Base-by-base conservation (phyloP, 2,797 vertebrate species). In the Staurois parvus region DNA sequence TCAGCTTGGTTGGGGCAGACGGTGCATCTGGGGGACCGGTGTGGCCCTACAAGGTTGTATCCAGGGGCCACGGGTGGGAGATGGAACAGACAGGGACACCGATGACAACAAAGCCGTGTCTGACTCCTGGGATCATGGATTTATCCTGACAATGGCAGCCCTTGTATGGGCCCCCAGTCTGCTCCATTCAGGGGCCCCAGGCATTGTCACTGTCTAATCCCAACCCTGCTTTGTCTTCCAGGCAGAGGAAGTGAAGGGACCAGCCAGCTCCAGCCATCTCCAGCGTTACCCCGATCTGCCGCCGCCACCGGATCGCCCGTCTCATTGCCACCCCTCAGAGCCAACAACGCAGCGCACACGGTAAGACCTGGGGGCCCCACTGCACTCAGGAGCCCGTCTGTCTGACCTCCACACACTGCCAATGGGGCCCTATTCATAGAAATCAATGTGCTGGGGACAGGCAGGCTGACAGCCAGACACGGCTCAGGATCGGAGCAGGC, bases 261-360 rank as follows among this genome's bases (percentile, higher is more conserved):
- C 74, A 93, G 93, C 88, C 95, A 93, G 92, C 90, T 92, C 86
- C 95, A 96, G 91, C 89, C 93, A 89, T 96, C 95, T 88, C 95
- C 95, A 26, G 92, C 94, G 88, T 89, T 93, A 75, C 92, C 94
- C 89, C 92, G 95, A 89, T 90, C 92, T 88, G 94, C 94, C 90
- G 94, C 94, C 84, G 64, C 93, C 94, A 79, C 91, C 94, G 37
- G 37, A 70, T 96, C 96, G 69, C 96, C 96, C 69, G 91, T 96
- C 88, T 93, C 94, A 89, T 88, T 96, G 92, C 96, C 96, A 77
- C 96, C 96, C 79, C 95, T 96, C 89, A 95, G 95, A 93, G 93
- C 94, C 92, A 95, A 93, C 94, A 91, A 91, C 42, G 83, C 89
- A 29, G 89, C 94, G 19, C 94, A 95, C 88, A 95, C 94, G 96